A percentile compares a stretch with the other conserved stretches of the same genome.
phyloP scores from a whole-genome alignment of 2,888 invertebrate genomes.

The Cybosia mesomella region DNA sequence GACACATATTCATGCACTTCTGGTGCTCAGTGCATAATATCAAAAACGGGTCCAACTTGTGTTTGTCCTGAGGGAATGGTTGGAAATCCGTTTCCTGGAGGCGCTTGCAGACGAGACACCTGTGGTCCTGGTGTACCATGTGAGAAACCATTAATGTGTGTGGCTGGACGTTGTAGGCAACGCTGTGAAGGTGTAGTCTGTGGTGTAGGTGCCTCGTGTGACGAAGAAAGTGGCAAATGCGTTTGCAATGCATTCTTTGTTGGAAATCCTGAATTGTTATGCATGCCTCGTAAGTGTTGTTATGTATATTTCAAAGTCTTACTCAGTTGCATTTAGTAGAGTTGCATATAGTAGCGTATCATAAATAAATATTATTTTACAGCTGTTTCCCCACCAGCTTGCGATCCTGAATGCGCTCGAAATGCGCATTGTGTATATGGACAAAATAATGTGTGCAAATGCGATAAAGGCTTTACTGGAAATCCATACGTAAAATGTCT shows the following conservation, averaged over 20 bases:
- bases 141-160: constrained; percentile 92
- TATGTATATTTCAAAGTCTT: constrained; percentile 2
- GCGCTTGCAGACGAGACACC: constrained; percentile 92
- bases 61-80: constrained; percentile 94
- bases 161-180: constrained; percentile 95
- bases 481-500: constrained; percentile 95
- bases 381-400: constrained; percentile 93
- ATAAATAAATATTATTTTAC: constrained; percentile 60
- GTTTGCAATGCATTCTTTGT: constrained; percentile 95
- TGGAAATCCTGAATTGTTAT: constrained; percentile 95
- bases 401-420: constrained; percentile 92
- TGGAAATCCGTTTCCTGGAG: constrained; percentile 97
- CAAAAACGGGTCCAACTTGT: constrained; percentile 94
- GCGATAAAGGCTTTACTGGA: constrained; percentile 93
- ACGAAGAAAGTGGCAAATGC: constrained; percentile 93
- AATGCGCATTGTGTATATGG: constrained; percentile 96
- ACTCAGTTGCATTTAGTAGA: constrained; percentile 16
- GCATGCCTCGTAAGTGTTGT: constrained; percentile 94
- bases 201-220: constrained; percentile 95
- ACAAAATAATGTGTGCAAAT: constrained; percentile 91
- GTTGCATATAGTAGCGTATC: constrained; percentile 8
- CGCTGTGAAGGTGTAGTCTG: constrained; percentile 95
- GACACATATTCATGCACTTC: constrained; percentile 92
- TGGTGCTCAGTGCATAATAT: constrained; percentile 95
- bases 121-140: constrained; percentile 93